Conservation (phyloP, 2,113 vertebrate species). For the Neopipo cinnamomea region DNA sequence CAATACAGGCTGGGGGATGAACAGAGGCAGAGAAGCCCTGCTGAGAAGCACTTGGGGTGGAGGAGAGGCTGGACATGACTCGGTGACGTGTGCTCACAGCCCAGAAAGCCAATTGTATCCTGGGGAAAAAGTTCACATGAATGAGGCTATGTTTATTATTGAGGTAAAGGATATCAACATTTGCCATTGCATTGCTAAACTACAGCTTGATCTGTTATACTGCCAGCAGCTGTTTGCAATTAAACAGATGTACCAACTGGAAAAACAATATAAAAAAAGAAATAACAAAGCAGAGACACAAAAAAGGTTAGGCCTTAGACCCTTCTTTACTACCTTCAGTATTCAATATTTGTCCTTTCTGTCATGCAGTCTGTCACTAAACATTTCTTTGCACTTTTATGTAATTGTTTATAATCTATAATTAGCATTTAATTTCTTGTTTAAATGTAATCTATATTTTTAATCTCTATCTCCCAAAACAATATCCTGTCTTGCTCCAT, state of each 20-base stretch:
- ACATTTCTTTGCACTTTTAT: not conserved
- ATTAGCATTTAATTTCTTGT: not conserved
- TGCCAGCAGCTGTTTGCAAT: not conserved
- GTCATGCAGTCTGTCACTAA: not conserved
- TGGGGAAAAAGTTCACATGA: not conserved
- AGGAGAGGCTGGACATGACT: not conserved
- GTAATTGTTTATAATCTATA: not conserved
- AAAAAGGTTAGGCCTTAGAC: not conserved
- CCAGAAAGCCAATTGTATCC: not conserved
- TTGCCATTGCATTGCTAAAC: not conserved
- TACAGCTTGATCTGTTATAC: not conserved
- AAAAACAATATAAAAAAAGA: slow-evolving; percentile 32
- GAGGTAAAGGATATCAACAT: not conserved
- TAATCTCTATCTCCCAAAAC: not conserved
- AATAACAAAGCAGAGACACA: not conserved
- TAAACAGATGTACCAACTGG: not conserved
- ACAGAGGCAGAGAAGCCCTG: not conserved
- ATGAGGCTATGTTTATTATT: not conserved
- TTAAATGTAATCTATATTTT: not conserved
- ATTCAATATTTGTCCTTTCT: not conserved
- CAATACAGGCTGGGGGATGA: not conserved
- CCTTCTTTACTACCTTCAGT: not conserved
- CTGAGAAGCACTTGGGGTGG: not conserved
- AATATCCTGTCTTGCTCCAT: not conserved
- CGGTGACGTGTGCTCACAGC: not conserved